Base-by-base conservation (phyloP, 2,888 invertebrate genomes). In the Oscheius myriophilus region DNA sequence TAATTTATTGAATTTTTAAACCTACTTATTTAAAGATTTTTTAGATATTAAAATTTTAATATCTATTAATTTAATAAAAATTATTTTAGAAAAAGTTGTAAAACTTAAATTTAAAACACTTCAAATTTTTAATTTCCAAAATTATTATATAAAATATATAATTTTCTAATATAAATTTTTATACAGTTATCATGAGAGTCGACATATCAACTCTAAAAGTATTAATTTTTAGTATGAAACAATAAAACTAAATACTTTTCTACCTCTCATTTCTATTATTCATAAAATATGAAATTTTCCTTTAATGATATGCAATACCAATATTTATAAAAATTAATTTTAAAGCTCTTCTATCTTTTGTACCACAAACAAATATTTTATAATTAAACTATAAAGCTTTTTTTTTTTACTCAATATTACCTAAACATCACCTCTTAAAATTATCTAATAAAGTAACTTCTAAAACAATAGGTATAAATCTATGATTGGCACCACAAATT, bases 401-500 rank as follows among this genome's bases (percentile, higher is more conserved):
- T 69, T 41, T n/a, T n/a, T 46, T 7, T 70, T 75, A 73, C 49
- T 72, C 75, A 63, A 75, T 62, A 41, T 67, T 76, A 67, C 69
- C 68, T 63, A 72, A 71, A 76, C 74, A 71, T 69, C 78, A 80
- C 46, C 67, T 69, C 67, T 78, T 80, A 76, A 80, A 80, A 71
- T 73, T 73, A 54, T 76, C 70, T 63, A 76, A 70, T 55, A 77
- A 61, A 70, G 77, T 74, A 16, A 73, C 72, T 68, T 86, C 85
- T 54, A 86, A 62, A 58, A 70, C 78, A 90, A 92, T 92, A 42
- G 92, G 92, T 88, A 92, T 92, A 90, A 92, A 92, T 70, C 91
- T 91, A 87, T 92, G 92, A 87, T 92, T 92, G 64, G 91, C 90
- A 0, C 92, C 92, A 88, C 92, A 92, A 89, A 92, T 92, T 90